Evolutionary conservation across 2,113 vertebrate species (phyloP).

Genomic region (Benthochromis sp.): DNA sequence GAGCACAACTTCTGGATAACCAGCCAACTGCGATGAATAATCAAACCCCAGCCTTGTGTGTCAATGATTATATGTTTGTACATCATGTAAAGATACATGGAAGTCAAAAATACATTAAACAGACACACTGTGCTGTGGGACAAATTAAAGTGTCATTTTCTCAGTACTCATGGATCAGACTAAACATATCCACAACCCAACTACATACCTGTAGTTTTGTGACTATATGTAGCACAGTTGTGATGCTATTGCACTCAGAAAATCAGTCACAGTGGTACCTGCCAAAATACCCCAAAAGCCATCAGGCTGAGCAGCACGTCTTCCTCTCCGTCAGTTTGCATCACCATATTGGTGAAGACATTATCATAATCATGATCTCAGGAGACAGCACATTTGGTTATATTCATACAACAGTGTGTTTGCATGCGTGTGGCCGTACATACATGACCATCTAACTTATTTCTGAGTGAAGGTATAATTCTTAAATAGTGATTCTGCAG

Average conservation of each 20-base stretch:
- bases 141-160: neutral
- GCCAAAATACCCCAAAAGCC: neutral
- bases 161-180: neutral
- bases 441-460: neutral
- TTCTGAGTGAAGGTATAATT: neutral
- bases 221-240: neutral
- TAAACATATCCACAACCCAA: neutral
- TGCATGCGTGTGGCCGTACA: neutral
- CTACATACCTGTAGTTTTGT: neutral
- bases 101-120: neutral
- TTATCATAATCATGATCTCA: slow-evolving; percentile 23
- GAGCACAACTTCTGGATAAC: neutral
- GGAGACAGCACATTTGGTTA: neutral
- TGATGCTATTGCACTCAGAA: neutral
- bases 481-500: neutral
- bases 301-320: neutral
- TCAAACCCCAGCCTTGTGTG: neutral
- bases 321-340: neutral
- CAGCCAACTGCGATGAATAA: neutral
- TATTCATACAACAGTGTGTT: neutral
- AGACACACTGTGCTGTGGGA: neutral
- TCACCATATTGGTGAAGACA: slow-evolving; percentile 15
- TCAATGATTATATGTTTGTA: neutral
- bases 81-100: neutral
- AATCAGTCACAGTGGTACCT: neutral